Evolutionary conservation across 2,888 invertebrate genomes (phyloP), one percentile per base, ranked within the genome.

Genomic region (Ariolimax columbianus): DNA sequence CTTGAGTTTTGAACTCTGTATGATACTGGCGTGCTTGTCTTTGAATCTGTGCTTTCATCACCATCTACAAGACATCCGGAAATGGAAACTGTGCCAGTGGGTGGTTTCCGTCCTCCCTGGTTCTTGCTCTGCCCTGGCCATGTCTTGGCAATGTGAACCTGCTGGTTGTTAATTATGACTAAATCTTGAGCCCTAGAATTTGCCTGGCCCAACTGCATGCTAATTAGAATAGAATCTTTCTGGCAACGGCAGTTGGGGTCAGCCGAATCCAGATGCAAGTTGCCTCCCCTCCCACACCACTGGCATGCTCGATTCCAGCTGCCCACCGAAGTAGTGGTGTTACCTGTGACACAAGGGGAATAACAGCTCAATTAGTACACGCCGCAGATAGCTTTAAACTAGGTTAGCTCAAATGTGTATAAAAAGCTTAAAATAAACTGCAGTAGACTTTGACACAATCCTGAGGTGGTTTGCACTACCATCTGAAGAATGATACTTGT

Each of bases 161-260:
- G 72, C 19, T 70, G 47, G n/a, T 63, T 75, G 59, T 43, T 77
- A 3, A 77, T 40, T 11, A 75, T 40, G 36, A 66, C 40, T 38
- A 78, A 59, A 43, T 63, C 63, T n/a, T 36, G 78, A 63, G 38
- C 17, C n/a, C 87, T 80, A 75, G 87, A 83, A 77, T 89, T 89
- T 47, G 63, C 59, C 23, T 68, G 83, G 26, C 59, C 82, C 19
- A 72, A 30, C 23, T 77, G 36, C 38, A 73, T 38, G 78, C 81
- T 78, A 0, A 86, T 77, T 11, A 88, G 68, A 23, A 91, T 89
- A 40, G 91, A 90, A 82, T 92, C 91, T 82, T 90, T 89, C 70
- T 90, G 91, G 88, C 91, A 92, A 83, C 90, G 90, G 88, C 92
- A 92, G 87, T 90, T 89, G 70, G 91, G 90, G 86, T 91, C 90